Evolutionary conservation across 2,797 vertebrate genomes (phyloP).

Genomic region (Poeciliopsis paucimaculata): DNA sequence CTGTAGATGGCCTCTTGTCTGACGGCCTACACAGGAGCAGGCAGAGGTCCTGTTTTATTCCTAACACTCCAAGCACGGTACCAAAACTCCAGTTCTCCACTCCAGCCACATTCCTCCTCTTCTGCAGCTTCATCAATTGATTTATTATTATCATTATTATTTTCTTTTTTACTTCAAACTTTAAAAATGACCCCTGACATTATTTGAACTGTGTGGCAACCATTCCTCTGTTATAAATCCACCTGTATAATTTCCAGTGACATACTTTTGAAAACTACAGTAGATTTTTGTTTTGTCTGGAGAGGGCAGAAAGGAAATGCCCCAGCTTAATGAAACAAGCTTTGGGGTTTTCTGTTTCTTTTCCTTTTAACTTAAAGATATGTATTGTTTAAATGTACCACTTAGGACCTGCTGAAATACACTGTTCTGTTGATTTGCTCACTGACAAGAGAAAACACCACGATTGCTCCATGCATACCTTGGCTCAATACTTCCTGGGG

Average conservation of each 20-base stretch:
- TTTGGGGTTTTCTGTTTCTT: slow-evolving; percentile 60
- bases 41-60: slow-evolving; percentile 56
- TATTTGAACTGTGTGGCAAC: slow-evolving; percentile 65
- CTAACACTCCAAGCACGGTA: slow-evolving; percentile 62
- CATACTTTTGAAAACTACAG: slow-evolving; percentile 70
- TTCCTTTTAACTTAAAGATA: slow-evolving; percentile 73
- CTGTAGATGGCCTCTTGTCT: slow-evolving; percentile 44
- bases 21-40: slow-evolving; percentile 44
- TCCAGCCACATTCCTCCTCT: slow-evolving; percentile 77
- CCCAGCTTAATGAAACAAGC: slow-evolving; percentile 56
- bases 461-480: slow-evolving; percentile 52
- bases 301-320: slow-evolving; percentile 65
- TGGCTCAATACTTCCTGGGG: slow-evolving; percentile 62
- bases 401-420: slow-evolving; percentile 77
- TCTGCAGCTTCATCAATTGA: slow-evolving; percentile 61
- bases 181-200: slow-evolving; percentile 59
- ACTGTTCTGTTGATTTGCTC: slow-evolving; percentile 62
- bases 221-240: slow-evolving; percentile 73
- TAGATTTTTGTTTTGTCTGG: slow-evolving; percentile 63
- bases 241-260: slow-evolving; percentile 68
- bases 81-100: slow-evolving; percentile 59
- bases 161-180: slow-evolving; percentile 44
- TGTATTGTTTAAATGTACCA: slow-evolving; percentile 73
- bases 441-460: slow-evolving; percentile 57
- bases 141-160: slow-evolving; percentile 35